Conservation (phyloP, 2,113 vertebrate genomes). For the Todiramphus chloris region DNA sequence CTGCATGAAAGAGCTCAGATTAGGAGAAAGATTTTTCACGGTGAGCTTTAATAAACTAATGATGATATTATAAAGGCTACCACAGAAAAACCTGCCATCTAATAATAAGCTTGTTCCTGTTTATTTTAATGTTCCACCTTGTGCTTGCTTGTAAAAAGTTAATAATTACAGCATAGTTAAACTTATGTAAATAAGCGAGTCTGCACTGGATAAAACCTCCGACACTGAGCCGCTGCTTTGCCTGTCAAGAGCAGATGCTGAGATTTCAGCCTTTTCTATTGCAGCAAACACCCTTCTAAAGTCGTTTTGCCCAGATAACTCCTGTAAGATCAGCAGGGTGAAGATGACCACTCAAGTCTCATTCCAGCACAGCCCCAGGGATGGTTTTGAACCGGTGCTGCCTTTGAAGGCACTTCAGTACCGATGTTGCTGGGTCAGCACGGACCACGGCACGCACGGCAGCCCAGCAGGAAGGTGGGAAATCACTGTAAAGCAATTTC, state of each 20-base stretch:
- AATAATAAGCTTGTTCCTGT: background rate
- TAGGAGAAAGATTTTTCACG: slow-evolving; percentile 8
- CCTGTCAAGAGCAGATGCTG: background rate
- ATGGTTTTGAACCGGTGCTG: too few species aligned
- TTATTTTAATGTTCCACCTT: background rate
- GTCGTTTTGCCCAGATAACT: background rate
- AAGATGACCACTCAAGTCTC: background rate
- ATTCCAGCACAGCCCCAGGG: background rate
- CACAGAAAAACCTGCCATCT: background rate
- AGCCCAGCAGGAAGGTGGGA: background rate
- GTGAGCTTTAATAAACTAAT: slow-evolving; percentile 5
- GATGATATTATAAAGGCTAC: background rate
- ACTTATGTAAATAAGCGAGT: background rate
- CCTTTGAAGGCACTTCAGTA: background rate
- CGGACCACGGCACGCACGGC: background rate
- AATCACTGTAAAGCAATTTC: background rate
- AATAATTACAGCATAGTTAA: background rate
- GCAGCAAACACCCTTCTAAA: background rate
- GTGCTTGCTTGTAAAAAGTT: background rate
- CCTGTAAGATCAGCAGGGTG: background rate
- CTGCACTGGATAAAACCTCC: background rate
- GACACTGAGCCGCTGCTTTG: background rate
- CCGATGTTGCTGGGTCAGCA: background rate
- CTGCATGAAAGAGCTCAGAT: slow-evolving; percentile 7
- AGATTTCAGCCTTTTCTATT: background rate